A percentile compares a stretch with the other conserved stretches of the same genome.
phyloP scores from a whole-genome alignment of 2,797 vertebrate genomes.

The Synaphobranchus kaupii region DNA sequence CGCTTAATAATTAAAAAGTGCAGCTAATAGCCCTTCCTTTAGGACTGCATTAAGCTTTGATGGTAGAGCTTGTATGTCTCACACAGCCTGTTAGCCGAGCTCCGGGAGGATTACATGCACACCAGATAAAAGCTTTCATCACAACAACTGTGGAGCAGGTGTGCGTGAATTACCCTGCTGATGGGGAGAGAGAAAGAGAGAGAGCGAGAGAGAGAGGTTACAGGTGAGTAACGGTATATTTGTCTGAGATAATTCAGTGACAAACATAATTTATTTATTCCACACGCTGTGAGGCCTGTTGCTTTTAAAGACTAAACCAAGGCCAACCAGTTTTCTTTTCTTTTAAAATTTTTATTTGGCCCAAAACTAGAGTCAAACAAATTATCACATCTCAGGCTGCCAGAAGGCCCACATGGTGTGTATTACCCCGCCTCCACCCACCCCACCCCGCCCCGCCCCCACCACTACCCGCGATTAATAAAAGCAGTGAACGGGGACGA shows the following conservation, averaged over 20 bases:
- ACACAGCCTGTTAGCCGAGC: neutral
- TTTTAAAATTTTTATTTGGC: constrained; percentile 1
- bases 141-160: neutral
- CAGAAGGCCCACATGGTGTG: constrained; percentile 58
- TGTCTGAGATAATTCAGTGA: neutral
- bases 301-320: neutral
- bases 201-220: neutral
- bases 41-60: neutral
- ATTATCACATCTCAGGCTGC: constrained; percentile 39
- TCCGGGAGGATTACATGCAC: constrained; percentile 21
- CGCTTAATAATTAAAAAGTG: neutral
- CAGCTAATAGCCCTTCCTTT: neutral
- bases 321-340: too few relatives aligned
- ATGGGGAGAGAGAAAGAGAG: neutral
- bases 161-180: neutral
- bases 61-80: neutral
- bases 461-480: neutral
- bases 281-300: too few relatives aligned
- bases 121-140: constrained; percentile 45
- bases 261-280: too few relatives aligned
- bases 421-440: constrained; percentile 67
- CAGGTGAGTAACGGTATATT: too few relatives aligned
- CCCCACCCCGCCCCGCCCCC: constrained; percentile 21
- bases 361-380: constrained; percentile 57
- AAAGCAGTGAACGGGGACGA: neutral